Conservation (phyloP, 2,888 invertebrate species). For the Plebejus argus region DNA sequence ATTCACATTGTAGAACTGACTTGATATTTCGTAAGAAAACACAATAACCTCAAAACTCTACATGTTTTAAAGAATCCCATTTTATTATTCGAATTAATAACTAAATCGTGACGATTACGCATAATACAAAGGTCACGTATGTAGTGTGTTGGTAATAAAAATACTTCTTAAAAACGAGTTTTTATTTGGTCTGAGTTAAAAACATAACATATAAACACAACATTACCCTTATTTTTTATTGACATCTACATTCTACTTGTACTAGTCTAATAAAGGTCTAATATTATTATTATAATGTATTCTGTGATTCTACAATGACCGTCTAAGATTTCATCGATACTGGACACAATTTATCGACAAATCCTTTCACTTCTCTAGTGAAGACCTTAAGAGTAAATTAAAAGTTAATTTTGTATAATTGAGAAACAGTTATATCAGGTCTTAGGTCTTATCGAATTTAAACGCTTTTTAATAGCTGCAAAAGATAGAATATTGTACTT, state of each 20-base stretch:
- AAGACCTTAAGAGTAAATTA: not conserved
- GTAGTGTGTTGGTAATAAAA: not conserved
- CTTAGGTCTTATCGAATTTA: not conserved
- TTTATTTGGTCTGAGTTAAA: no score
- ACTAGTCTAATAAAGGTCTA: no score
- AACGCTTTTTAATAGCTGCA: not conserved
- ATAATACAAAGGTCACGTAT: constrained; percentile 3
- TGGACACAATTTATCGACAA: not conserved
- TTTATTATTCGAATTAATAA: constrained; percentile 7
- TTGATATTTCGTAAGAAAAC: not conserved
- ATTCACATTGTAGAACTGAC: not conserved
- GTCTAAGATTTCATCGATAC: not conserved
- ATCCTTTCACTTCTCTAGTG: not conserved
- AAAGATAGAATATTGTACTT: not conserved
- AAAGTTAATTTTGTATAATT: not conserved
- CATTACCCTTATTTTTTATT: not conserved
- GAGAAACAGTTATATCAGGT: not conserved
- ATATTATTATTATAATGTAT: no score
- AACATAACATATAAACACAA: not conserved
- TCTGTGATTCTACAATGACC: not conserved
- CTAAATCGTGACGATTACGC: constrained; percentile 8
- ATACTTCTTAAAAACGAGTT: not conserved
- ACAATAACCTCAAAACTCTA: not conserved
- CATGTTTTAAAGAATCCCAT: not conserved
- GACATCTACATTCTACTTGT: not conserved